phyloP scores from a whole-genome alignment of 2,113 vertebrate genomes.

The Oxyruncus cristatus region DNA sequence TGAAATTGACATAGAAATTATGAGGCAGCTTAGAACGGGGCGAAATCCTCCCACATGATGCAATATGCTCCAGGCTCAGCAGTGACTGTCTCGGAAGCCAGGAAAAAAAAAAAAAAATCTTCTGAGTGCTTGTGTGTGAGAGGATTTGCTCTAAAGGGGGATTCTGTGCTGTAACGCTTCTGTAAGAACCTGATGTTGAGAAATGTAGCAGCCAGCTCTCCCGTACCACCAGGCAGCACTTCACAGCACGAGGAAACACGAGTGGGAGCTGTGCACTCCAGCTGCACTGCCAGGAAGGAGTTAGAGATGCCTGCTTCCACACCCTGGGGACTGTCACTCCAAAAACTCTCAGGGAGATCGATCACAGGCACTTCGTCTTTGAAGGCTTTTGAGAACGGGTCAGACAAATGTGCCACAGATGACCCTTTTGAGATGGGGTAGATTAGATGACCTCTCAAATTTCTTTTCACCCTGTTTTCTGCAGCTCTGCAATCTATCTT shows the following conservation, averaged over 20 bases:
- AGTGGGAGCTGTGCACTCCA: not conserved
- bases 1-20: conserved; percentile 18
- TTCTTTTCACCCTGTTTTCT: not conserved
- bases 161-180: not conserved
- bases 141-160: not conserved
- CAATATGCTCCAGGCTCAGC: conserved; percentile 22
- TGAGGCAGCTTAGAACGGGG: not conserved
- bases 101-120: not conserved
- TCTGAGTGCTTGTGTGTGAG: not conserved
- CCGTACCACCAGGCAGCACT: not conserved
- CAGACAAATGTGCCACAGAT: conserved; percentile 6
- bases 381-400: not conserved
- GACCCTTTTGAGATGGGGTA: not conserved
- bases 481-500: not conserved
- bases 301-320: not conserved
- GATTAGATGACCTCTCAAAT: conserved; percentile 26
- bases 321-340: not conserved
- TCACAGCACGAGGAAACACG: not conserved
- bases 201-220: not conserved
- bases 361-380: not conserved
- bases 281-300: not conserved
- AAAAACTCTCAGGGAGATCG: not conserved
- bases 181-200: fast-evolving
- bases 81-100: not conserved
- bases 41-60: not conserved